Evolutionary conservation across 2,797 vertebrate species (phyloP).

Genomic region (Coregonus suidteri): DNA sequence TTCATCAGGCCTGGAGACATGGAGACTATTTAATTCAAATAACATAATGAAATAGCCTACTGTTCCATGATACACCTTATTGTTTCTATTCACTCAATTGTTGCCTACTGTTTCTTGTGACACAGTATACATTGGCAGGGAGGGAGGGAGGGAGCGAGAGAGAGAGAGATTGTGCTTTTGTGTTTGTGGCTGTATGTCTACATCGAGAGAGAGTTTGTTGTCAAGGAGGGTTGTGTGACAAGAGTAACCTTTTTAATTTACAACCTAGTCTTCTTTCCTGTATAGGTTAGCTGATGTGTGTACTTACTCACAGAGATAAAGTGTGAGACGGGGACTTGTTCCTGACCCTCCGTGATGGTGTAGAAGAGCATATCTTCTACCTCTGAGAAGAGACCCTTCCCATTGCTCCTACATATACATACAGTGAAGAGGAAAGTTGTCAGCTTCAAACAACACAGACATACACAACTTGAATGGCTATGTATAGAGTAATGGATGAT

Average conservation of each 20-base stretch:
- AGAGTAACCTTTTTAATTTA: background rate
- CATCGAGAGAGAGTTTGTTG: too few species aligned
- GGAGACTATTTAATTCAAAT: too few species aligned
- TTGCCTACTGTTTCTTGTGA: too few species aligned
- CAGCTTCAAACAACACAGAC: background rate
- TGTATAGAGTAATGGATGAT: background rate
- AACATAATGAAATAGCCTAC: too few species aligned
- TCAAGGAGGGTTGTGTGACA: too few species aligned
- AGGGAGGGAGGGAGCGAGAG: too few species aligned
- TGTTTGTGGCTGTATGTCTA: too few species aligned
- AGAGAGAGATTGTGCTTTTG: too few species aligned
- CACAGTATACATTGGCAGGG: too few species aligned
- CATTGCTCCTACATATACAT: constrained; percentile 39
- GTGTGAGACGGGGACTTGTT: constrained; percentile 80
- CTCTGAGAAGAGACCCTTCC: constrained; percentile 70
- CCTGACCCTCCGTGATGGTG: constrained; percentile 84
- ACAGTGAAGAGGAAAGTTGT: constrained; percentile 60
- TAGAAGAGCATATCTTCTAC: constrained; percentile 87
- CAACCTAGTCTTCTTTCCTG: background rate
- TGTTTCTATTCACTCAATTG: too few species aligned
- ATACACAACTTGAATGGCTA: background rate
- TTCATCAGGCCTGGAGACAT: too few species aligned
- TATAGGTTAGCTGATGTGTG: background rate
- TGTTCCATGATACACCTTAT: too few species aligned
- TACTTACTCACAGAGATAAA: constrained; percentile 83